Base-by-base conservation (phyloP, 2,113 vertebrate species). In the Vombatus ursinus region DNA sequence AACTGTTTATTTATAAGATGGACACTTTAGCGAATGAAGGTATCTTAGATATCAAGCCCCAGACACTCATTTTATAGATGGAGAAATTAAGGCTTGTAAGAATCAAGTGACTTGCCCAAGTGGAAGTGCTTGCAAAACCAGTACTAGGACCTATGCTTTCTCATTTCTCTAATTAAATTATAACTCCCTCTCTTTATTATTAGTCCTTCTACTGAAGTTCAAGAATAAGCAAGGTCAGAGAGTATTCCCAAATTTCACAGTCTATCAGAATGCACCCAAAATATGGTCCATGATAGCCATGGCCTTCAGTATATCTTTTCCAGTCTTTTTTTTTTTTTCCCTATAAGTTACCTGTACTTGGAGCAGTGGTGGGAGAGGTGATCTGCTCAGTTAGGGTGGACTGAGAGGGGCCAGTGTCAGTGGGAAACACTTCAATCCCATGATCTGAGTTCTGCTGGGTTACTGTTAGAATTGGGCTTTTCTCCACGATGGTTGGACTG, bases 291-390 rank as follows among this genome's bases (percentile, higher is more conserved):
- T 48, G 48, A 84, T 22, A 84, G 19, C 16, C 16, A 84, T 44
- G n/a, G 3, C 68, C 25, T 94, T 77, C 19, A 26, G 90, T 26
- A 54, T 4, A 28, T 53, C 44, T 94, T 68, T 54, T 57, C 10
- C 37, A 31, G 25, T 24, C 94, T 22, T 22, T 94, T 19, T 84
- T 31, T 90, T 94, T 95, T 68, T 37, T 31, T 90, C 93, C 95
- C 54, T 68, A 5, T 16, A 61, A 94, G 1, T 97, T 99, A 99
- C 99, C 99, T 98, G 98, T 95, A 94, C 97, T 89, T 93, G 92
- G 50, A 53, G 98, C 92, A 61, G 93, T 26, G n/a, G 98, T 92
- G 8, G 91, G 77, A 89, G 97, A 44, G 12, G 92, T 37, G 3
- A 96, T 37, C 16, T 95, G 96, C 50, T 96, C 89, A n/a, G 91